Base-by-base conservation (phyloP, 2,888 invertebrate genomes). In the Dichetophora obliterata region DNA sequence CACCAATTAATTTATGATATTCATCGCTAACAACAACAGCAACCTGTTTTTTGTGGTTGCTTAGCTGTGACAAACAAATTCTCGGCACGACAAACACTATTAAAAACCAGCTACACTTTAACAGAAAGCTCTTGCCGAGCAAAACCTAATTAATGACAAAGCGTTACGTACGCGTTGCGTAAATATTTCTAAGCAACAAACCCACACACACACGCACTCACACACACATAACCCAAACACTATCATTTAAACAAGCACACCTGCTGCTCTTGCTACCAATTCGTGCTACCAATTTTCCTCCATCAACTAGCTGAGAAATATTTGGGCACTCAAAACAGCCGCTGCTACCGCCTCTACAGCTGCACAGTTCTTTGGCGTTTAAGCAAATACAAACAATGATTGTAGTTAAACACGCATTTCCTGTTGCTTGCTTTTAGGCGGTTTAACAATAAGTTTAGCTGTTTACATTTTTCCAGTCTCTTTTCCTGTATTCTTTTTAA, bases 391-490 rank as follows among this genome's bases (percentile, higher is more conserved):
- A 59, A 59, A 27, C 59, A 59, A 59, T 27, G 11, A 14, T 59
- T 59, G 59, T 24, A 14, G 27, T 14, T 27, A 59, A 59, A 59
- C 59, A 59, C 59, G 22, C 59, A 59, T 59, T 59, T 59, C 59
- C 59, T 59, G 59, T 59, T 59, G 59, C 59, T 59, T 59, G 59
- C 59, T 27, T 59, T 59, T 59, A 22, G 22, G 59, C 14, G 6
- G 59, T 59, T 59, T 59, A 27, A 59, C 59, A 22, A 43, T 24
- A 27, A 59, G 59, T 59, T 59, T 59, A 27, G 24, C 16, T 59
- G 27, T 59, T 59, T 59, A 22, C 27, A 27, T 59, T 24, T 54
- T 19, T 54, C 19, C 22, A 6, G 54, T 8, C 59, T 16, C 16
- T 9, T 59, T 59, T 59, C 6, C 19, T 54, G 9, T 54, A 43